Conservation (phyloP, 2,797 vertebrate genomes). For the Anguilla anguilla region DNA sequence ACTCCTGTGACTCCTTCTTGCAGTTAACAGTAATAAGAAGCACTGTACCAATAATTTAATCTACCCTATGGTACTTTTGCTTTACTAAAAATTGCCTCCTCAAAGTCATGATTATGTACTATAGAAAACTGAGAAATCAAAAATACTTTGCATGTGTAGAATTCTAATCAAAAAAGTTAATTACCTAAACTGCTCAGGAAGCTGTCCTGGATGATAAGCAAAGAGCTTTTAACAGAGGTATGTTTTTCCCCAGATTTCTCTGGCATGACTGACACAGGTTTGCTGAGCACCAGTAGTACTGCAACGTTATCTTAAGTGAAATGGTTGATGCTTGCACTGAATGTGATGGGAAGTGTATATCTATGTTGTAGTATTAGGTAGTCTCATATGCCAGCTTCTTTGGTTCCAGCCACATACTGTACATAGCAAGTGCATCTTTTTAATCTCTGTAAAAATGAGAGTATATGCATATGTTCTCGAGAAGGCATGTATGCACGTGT, state of each 20-base stretch:
- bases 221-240: neutral
- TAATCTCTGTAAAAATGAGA: neutral
- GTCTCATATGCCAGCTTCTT: neutral
- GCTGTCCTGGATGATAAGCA: neutral
- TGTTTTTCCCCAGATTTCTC: neutral
- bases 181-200: neutral
- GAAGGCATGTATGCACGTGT: neutral
- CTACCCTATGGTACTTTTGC: neutral
- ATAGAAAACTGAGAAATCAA: neutral
- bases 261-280: neutral
- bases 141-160: neutral
- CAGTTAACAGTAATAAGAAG: neutral
- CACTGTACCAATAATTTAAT: neutral
- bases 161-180: neutral
- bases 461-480: neutral
- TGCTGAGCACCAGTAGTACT: neutral
- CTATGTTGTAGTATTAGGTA: neutral
- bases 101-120: neutral
- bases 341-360: neutral
- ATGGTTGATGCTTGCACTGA: neutral
- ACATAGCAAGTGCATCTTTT: neutral
- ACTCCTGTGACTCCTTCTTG: conserved; percentile 44
- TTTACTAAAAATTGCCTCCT: neutral
- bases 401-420: neutral
- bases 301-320: neutral